Percentiles rank a stretch among this genome's conserved stretches.
Evolutionary conservation across 92 coral and sea anemone species (phyloP).

Genomic region (Epizoanthus stellaris): DNA sequence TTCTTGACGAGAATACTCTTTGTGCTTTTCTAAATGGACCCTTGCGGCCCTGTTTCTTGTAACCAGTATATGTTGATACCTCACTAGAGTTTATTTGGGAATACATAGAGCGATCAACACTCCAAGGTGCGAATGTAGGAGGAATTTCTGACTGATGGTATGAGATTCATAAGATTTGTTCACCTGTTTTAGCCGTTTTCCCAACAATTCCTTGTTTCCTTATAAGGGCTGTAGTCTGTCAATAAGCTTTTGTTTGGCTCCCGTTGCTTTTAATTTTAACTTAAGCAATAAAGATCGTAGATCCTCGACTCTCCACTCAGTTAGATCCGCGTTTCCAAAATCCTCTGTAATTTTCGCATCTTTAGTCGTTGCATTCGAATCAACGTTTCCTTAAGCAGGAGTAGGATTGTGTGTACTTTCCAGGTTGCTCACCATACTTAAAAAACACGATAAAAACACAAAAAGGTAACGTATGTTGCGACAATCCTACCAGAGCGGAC

Average conservation of each 20-base stretch:
- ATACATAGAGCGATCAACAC: constrained; percentile 43
- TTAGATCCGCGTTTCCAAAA: constrained; percentile 28
- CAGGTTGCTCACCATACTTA: too few species aligned
- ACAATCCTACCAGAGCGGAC: too few species aligned
- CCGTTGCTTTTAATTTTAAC: constrained; percentile 47
- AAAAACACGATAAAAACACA: too few species aligned
- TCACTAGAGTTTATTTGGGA: constrained; percentile 34
- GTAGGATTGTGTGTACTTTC: too few species aligned
- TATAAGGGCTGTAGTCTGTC: constrained; percentile 34
- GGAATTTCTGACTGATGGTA: constrained; percentile 44
- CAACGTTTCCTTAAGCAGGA: too few species aligned
- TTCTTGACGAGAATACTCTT: neutral
- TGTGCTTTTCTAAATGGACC: constrained; percentile 39
- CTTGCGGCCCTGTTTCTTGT: constrained; percentile 43
- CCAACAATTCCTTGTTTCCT: constrained; percentile 32
- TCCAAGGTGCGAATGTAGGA: constrained; percentile 36
- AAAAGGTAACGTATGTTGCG: too few species aligned
- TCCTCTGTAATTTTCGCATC: neutral
- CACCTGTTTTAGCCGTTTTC: constrained; percentile 39
- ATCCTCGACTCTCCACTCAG: constrained; percentile 41
- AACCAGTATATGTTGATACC: constrained; percentile 22
- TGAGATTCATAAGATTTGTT: constrained; percentile 26
- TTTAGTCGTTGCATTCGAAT: too few species aligned
- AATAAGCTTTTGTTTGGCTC: constrained; percentile 39
- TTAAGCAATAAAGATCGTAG: constrained; percentile 39